phyloP scores from a whole-genome alignment of 2,797 vertebrate genomes.

The Labroides dimidiatus region DNA sequence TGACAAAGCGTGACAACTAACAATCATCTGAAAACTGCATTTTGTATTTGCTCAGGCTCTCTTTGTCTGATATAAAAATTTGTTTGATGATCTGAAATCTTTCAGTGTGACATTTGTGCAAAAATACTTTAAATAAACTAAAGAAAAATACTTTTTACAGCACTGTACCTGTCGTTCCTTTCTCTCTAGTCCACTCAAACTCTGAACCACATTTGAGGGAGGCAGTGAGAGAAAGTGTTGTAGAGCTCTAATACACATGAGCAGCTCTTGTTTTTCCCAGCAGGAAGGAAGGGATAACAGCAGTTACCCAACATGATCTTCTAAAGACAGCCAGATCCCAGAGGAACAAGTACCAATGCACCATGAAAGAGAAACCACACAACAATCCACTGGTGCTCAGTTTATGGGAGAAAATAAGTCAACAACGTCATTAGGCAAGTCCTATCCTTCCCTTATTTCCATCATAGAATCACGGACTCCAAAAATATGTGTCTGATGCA shows the following conservation, averaged over 20 bases:
- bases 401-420: background rate
- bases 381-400: background rate
- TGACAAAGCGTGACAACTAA: no score
- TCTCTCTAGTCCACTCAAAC: background rate
- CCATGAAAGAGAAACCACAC: constrained; percentile 16
- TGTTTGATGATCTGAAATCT: no score
- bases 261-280: constrained; percentile 24
- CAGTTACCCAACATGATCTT: constrained; percentile 23
- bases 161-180: no score
- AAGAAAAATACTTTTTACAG: no score
- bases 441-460: no score
- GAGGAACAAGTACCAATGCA: background rate
- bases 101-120: no score
- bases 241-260: constrained; percentile 3
- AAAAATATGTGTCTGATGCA: no score
- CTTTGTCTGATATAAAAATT: no score
- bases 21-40: no score
- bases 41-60: no score
- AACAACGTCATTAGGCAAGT: background rate
- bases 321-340: constrained; percentile 8
- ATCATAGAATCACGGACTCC: no score
- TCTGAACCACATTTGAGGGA: background rate
- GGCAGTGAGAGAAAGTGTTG: background rate
- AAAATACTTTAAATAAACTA: no score
- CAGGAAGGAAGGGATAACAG: constrained; percentile 22